phyloP scores from a whole-genome alignment of 2,797 vertebrate species.

The Loris lydekkerianus region DNA sequence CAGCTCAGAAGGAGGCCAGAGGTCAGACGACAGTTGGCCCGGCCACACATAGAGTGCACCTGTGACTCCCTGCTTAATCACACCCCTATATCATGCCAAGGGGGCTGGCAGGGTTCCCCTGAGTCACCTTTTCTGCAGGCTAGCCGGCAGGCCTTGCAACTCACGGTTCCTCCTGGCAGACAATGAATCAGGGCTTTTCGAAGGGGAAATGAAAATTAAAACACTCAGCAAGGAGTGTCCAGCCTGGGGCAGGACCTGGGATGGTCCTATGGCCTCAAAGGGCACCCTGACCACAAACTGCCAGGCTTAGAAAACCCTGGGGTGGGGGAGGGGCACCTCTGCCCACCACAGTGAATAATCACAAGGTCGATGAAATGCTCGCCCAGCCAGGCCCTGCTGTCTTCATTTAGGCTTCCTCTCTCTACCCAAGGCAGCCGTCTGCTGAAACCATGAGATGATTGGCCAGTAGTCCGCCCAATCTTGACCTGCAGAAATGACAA shows the following conservation, averaged over 20 bases:
- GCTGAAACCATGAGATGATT: fast-evolving
- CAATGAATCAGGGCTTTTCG: conserved; percentile 56
- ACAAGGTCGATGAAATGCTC: neutral
- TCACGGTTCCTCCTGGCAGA: neutral
- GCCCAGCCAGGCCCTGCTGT: too few relatives aligned
- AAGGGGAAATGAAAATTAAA: neutral
- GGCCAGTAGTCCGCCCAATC: fast-evolving
- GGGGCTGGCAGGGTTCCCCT: neutral
- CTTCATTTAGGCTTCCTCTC: neutral
- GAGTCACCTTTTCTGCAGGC: conserved; percentile 52
- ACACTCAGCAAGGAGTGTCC: neutral
- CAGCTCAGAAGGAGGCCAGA: neutral
- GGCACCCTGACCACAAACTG: neutral
- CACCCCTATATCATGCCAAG: fast-evolving
- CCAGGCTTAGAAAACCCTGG: neutral
- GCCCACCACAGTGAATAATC: neutral
- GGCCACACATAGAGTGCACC: fast-evolving
- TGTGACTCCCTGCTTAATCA: conserved; percentile 42
- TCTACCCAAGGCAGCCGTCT: too few relatives aligned
- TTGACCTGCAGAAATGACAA: neutral
- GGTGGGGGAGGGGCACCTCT: neutral
- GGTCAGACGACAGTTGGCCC: neutral
- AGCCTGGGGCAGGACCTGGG: neutral
- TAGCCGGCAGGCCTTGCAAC: neutral
- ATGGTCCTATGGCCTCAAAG: neutral